Percentiles rank a stretch among this genome's conserved stretches.
These are phyloP conservation scores for Branchellion lobata DNA, from an alignment of 2,888 invertebrate species.

Conservation along the genomic window DNA sequence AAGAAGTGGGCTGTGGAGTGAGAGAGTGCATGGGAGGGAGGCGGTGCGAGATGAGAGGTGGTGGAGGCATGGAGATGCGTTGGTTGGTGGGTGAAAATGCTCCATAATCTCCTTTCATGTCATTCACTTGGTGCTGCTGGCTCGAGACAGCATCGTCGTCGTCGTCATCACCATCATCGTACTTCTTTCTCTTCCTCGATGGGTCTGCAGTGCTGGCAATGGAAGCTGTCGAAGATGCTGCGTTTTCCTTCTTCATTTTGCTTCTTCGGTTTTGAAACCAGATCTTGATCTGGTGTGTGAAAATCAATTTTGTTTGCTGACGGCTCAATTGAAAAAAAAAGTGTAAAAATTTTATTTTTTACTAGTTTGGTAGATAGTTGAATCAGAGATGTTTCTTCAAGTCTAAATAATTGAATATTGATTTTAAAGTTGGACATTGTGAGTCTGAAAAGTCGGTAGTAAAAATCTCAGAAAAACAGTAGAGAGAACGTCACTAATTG, in stretches of 20 bases:
- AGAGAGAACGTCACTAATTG: not conserved
- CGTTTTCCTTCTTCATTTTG: conserved; percentile 36
- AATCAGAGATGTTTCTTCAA: no score
- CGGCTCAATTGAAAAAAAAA: not conserved
- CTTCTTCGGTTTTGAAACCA: conserved; percentile 41
- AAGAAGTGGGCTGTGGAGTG: not conserved
- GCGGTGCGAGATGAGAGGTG: not conserved
- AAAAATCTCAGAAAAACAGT: not conserved
- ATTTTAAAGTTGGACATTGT: no score
- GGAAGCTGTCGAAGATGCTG: conserved; percentile 13
- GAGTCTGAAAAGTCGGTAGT: not conserved
- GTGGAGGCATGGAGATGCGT: not conserved
- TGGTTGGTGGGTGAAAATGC: not conserved
- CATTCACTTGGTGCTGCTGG: not conserved
- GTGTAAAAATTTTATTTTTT: not conserved
- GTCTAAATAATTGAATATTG: no score
- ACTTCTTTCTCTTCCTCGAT: not conserved
- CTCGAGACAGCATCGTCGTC: conserved; percentile 32
- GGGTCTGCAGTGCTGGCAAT: not conserved
- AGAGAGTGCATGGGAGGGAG: not conserved
- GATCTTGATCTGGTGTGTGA: conserved; percentile 32
- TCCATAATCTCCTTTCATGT: not conserved
- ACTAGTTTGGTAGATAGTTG: no score
- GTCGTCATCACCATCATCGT: conserved; percentile 20
- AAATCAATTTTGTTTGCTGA: not conserved